A percentile compares a stretch with the other conserved stretches of the same genome.
phyloP scores from a whole-genome alignment of 92 coral and sea anemone species.

The Epizoanthus scotinus region DNA sequence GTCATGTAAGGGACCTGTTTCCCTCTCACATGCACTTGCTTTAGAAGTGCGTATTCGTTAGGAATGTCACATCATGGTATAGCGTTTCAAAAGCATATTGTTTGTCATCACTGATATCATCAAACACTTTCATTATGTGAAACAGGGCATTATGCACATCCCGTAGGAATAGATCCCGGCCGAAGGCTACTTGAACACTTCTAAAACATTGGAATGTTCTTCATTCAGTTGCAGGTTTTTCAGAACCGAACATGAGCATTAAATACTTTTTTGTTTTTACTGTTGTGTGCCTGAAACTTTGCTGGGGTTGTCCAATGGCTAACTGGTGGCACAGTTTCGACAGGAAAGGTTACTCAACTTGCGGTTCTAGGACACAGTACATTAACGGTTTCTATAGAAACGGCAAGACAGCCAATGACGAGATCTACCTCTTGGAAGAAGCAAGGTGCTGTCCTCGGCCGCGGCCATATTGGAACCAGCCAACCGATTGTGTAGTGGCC shows the following conservation, averaged over 20 bases:
- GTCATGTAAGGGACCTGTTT: no score
- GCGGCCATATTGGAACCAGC: constrained; percentile 44
- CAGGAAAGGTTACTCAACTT: constrained; percentile 52
- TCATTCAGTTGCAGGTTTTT: no score
- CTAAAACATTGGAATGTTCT: no score
- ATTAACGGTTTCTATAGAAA: constrained; percentile 55
- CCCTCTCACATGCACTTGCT: constrained; percentile 47
- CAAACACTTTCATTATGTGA: no score
- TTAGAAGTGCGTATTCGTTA: no score
- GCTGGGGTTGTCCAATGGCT: constrained; percentile 31
- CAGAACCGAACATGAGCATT: neutral
- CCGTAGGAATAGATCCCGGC: no score
- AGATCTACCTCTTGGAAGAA: constrained; percentile 47
- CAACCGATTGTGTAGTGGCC: constrained; percentile 48
- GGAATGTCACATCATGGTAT: constrained; percentile 14
- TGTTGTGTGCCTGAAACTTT: neutral
- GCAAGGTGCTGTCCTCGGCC: constrained; percentile 61
- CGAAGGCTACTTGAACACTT: no score
- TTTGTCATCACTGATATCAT: no score
- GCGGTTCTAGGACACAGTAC: constrained; percentile 40
- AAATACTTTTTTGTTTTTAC: neutral
- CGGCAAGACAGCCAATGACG: constrained; percentile 20
- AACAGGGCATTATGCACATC: no score
- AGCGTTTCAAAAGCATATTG: no score
- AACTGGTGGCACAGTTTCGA: constrained; percentile 61